Evolutionary conservation across 2,113 vertebrate species (phyloP), one percentile per base, ranked within the genome.

Genomic region (Rhagologus leucostigma): DNA sequence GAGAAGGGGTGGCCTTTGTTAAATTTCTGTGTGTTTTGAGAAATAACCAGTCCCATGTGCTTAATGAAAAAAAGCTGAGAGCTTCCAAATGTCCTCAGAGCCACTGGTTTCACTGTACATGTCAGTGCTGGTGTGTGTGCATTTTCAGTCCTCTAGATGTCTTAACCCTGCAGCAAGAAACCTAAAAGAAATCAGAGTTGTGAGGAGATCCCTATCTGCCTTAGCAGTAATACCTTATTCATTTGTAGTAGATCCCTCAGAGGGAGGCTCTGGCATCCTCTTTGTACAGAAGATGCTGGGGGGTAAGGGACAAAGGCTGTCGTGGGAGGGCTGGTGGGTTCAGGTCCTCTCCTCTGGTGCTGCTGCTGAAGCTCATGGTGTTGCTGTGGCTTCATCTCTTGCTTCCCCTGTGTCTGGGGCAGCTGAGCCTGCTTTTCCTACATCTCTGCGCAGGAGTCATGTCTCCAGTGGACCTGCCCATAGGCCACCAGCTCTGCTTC

Each of bases 111-210:
- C 44, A 8, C 39, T 52, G 24, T 33, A 12, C 12, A 3, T 26
- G 21, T 70, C 47, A 80, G 7, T 53, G 50, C 42, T 30, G 32
- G 14, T 32, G 24, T 7, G 3, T 30, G 7, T 67, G 64, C 15
- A 0, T 92, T 91, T 82, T 87, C 67, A 87, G 44, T 22, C 27
- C 30, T 14, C 37, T 41, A 53, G 32, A 44, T 56, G 8, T 44
- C 50, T 64, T 65, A 87, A 91, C 42, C 64, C 39, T 75, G 41
- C 42, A 86, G 44, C 39, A 80, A 63, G 47, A 85, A 76, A 69
- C 71, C 44, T 74, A 32, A 91, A 96, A 90, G 80, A 96, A 93
- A 73, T 82, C 29, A 55, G 60, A 92, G 47, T 22, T 87, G 13
- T 46, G 52, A 53, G 59, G 90, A 79, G 83, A 80, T 73, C 39